Percentiles rank a stretch among this genome's conserved stretches.
Conservation (phyloP, 2,113 vertebrate genomes). For the Aythya baeri region DNA sequence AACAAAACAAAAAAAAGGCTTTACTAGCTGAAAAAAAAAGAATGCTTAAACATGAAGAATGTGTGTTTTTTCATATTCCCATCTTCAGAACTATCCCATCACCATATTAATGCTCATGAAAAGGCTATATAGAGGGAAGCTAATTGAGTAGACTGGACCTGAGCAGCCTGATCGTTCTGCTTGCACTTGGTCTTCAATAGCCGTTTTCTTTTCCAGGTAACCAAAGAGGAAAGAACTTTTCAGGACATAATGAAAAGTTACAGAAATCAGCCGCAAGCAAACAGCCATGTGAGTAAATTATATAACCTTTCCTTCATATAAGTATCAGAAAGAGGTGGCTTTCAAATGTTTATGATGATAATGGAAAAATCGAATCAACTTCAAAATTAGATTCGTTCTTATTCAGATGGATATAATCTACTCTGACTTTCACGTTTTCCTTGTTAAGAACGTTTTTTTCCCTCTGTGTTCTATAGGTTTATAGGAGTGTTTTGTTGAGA, state of each 20-base stretch:
- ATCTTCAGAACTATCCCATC: background rate
- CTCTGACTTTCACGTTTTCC: background rate
- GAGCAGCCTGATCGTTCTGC: background rate
- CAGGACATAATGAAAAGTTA: constrained; percentile 99
- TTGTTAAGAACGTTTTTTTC: background rate
- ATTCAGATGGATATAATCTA: background rate
- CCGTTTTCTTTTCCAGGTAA: constrained; percentile 79
- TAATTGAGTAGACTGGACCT: background rate
- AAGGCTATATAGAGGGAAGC: background rate
- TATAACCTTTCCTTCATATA: background rate
- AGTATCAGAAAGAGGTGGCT: background rate
- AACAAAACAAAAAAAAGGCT: background rate
- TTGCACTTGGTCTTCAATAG: background rate
- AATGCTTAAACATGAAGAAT: background rate
- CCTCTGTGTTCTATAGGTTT: constrained; percentile 81
- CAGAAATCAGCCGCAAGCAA: constrained; percentile 95
- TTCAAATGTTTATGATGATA: background rate
- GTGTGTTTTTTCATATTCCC: background rate
- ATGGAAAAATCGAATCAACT: background rate
- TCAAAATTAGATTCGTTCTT: background rate
- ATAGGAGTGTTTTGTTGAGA: constrained; percentile 91
- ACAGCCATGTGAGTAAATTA: constrained; percentile 88
- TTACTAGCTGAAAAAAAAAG: background rate
- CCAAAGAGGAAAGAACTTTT: constrained; percentile 93
- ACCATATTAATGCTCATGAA: background rate